Evolutionary conservation across 2,888 invertebrate species (phyloP).

Genomic region (Altica lythri): DNA sequence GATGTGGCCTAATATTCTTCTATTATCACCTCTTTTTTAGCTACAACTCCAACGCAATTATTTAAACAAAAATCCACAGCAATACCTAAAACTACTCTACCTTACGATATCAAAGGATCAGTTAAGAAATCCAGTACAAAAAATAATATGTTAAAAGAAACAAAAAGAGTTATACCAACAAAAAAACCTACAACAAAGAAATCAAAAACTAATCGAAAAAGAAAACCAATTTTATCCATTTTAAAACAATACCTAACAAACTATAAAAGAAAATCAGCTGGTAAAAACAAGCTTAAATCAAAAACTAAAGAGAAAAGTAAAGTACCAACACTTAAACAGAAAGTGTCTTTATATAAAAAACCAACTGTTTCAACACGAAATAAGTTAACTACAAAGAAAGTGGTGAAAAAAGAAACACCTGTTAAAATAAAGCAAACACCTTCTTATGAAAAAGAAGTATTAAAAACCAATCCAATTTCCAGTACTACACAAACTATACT

Average conservation of each 20-base stretch:
- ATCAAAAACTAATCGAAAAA: neutral
- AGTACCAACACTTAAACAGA: neutral
- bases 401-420: neutral
- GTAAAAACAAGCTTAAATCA: neutral
- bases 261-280: neutral
- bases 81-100: neutral
- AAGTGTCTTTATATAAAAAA: neutral
- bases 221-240: neutral
- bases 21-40: neutral
- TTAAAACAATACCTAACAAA: neutral
- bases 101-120: too few species aligned
- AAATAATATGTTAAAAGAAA: too few species aligned
- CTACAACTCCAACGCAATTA: neutral
- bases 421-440: neutral
- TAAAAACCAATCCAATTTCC: too few species aligned
- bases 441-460: too few species aligned
- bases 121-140: too few species aligned
- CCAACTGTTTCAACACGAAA: too few species aligned
- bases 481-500: too few species aligned
- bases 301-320: neutral
- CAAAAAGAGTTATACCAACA: neutral
- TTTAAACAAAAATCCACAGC: neutral
- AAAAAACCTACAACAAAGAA: neutral
- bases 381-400: neutral
- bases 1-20: neutral